Evolutionary conservation across 2,888 invertebrate genomes (phyloP).

Genomic region (Sinodicranocentrus sp.): DNA sequence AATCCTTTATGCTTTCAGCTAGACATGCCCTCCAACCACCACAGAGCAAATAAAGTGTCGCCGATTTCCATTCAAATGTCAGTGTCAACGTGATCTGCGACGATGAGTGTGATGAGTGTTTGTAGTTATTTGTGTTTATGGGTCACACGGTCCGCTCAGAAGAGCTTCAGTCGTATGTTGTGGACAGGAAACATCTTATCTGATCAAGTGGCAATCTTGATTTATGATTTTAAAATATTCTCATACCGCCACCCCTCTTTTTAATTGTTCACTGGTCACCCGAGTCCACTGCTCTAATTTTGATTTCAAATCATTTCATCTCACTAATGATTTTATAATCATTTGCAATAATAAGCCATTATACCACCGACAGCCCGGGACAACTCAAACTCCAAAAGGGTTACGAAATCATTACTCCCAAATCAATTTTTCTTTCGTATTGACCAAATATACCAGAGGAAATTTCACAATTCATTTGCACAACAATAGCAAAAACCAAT

Average conservation of each 20-base stretch:
- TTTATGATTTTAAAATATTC: no score
- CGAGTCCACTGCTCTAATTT: no score
- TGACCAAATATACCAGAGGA: not conserved
- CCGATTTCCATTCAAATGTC: constrained; percentile 8
- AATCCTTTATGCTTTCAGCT: no score
- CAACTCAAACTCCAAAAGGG: no score
- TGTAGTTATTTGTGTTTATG: constrained; percentile 1
- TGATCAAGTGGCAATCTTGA: not conserved
- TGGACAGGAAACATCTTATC: constrained; percentile 29
- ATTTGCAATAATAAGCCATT: not conserved
- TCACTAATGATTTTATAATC: not conserved
- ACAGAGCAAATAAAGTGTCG: not conserved
- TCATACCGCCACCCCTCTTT: no score
- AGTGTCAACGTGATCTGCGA: constrained; percentile 4
- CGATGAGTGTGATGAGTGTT: not conserved
- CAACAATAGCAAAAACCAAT: constrained; percentile 26
- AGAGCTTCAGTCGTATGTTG: no score
- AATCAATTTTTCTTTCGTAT: not conserved
- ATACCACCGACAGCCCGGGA: no score
- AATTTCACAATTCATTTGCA: constrained; percentile 40
- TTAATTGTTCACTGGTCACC: constrained; percentile 16
- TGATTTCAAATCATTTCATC: not conserved
- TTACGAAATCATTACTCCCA: constrained; percentile 13
- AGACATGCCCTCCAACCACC: no score
- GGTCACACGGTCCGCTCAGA: not conserved